Base-by-base conservation (phyloP, 2,797 vertebrate species). In the Lepidocolaptes lacrymiger region DNA sequence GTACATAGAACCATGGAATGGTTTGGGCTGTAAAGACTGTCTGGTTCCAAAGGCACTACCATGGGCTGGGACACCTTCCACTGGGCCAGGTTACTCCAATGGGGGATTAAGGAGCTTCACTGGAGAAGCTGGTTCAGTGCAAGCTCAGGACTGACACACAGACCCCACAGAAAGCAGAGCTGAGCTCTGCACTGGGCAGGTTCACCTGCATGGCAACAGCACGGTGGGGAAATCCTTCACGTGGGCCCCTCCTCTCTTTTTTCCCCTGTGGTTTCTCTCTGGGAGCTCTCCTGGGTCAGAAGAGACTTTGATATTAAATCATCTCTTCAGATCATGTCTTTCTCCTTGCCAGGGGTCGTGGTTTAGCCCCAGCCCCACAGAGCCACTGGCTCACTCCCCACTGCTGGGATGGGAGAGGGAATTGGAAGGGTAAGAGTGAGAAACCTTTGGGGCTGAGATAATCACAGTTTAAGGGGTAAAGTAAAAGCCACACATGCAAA, bases 151-250 rank as follows among this genome's bases (percentile, higher is more conserved):
- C 36, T 4, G 3, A 10, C 19, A 8, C 44, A n/a, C n/a, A 67
- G 55, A 49, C 9, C 9, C 20, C 3, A 5, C 15, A 34, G 75
- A 36, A 73, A 19, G 39, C n/a, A 28, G n/a, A 28, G 54, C 13
- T 52, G 27, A n/a, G 49, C 82, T 8, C 2, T 28, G 55, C 14
- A 10, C 6, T 2, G 74, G 41, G 46, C 67, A 76, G 66, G 26
- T 61, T 41, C 69, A 14, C 8, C 5, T 71, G 44, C 68, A 7
- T 0, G 0, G 74, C 75, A 68, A 73, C 63, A 58, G 24, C 2
- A 0, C 4, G 0, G 23, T 15, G 9, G 14, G 16, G 7, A 72
- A 16, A 28, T 43, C 1, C 1, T 72, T 78, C 54, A 6, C 10
- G 0, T 56, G 32, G 44, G 9, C 39, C 76, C 13, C 28, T 73